These are phyloP conservation scores for Temnothorax longispinosus DNA, from an alignment of 1,140 invertebrate species.

Conservation along the genomic window DNA sequence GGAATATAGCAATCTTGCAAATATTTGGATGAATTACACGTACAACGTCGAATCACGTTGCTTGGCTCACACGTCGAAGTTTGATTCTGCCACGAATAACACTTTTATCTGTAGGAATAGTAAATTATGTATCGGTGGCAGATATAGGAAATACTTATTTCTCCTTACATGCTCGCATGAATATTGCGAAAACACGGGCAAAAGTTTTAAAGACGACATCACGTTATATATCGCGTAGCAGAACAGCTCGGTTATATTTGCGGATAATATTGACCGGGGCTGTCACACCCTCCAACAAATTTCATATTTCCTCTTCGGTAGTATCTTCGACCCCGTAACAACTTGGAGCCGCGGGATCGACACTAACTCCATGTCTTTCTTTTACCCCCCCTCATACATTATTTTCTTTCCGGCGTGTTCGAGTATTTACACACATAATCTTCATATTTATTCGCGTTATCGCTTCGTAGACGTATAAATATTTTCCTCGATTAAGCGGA, in stretches of 20 bases:
- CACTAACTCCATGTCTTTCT: neutral
- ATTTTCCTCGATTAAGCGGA: conserved; percentile 59
- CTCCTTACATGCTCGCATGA: neutral
- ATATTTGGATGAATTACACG: conserved; percentile 56
- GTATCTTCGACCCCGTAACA: conserved; percentile 61
- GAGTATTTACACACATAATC: conserved; percentile 70
- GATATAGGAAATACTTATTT: neutral
- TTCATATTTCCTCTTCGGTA: conserved; percentile 64
- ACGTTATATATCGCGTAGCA: conserved; percentile 47
- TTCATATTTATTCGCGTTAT: conserved; percentile 68
- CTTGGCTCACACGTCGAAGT: conserved; percentile 7
- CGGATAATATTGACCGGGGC: conserved; percentile 80
- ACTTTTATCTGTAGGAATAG: neutral
- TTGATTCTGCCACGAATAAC: neutral
- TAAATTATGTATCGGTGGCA: neutral
- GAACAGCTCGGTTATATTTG: conserved; percentile 75
- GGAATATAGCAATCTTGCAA: conserved; percentile 65
- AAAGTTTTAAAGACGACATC: conserved; percentile 46
- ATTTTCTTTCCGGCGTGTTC: conserved; percentile 59
- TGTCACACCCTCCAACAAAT: conserved; percentile 72
- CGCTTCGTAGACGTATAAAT: conserved; percentile 50
- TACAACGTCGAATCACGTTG: conserved; percentile 24
- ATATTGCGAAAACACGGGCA: neutral
- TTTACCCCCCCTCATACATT: conserved; percentile 36
- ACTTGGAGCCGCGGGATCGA: conserved; percentile 50